Evolutionary conservation across 1,140 invertebrate species (phyloP).

Genomic region (Mercenaria mercenaria): DNA sequence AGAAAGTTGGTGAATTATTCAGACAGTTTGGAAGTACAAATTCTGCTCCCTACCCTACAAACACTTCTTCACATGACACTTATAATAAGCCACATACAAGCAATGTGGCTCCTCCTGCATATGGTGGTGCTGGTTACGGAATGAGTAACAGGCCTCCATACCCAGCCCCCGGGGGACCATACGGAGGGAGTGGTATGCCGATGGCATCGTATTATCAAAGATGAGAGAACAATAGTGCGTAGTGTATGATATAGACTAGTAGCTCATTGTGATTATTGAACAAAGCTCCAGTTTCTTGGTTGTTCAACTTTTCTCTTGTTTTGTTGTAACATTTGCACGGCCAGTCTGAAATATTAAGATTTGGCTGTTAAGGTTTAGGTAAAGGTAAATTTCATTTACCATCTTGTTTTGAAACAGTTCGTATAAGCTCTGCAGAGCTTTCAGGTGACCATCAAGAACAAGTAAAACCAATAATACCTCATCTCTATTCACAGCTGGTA

Average conservation of each 20-base stretch:
- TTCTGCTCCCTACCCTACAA: constrained; percentile 15
- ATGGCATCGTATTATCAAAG: constrained; percentile 44
- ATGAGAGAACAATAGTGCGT: neutral
- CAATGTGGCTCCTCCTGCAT: neutral
- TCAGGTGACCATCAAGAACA: too few relatives aligned
- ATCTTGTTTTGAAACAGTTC: too few relatives aligned
- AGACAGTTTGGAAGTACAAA: constrained; percentile 70
- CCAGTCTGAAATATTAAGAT: too few relatives aligned
- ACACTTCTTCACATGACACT: neutral
- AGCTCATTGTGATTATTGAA: constrained; percentile 7
- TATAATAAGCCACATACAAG: neutral
- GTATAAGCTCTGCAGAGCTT: too few relatives aligned
- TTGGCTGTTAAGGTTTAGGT: too few relatives aligned
- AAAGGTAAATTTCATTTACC: too few relatives aligned
- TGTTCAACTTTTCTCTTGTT: neutral
- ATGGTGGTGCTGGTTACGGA: neutral
- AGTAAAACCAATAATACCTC: too few relatives aligned
- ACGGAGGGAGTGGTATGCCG: constrained; percentile 10
- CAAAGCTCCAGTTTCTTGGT: neutral
- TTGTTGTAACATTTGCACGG: too few relatives aligned
- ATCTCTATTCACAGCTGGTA: too few relatives aligned
- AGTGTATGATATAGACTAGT: neutral
- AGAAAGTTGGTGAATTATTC: constrained; percentile 94
- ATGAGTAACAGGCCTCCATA: neutral
- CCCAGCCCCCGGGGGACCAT: neutral